A percentile compares a stretch with the other conserved stretches of the same genome.
phyloP scores from a whole-genome alignment of 2,888 invertebrate species.

The Sussaba pulchella region DNA sequence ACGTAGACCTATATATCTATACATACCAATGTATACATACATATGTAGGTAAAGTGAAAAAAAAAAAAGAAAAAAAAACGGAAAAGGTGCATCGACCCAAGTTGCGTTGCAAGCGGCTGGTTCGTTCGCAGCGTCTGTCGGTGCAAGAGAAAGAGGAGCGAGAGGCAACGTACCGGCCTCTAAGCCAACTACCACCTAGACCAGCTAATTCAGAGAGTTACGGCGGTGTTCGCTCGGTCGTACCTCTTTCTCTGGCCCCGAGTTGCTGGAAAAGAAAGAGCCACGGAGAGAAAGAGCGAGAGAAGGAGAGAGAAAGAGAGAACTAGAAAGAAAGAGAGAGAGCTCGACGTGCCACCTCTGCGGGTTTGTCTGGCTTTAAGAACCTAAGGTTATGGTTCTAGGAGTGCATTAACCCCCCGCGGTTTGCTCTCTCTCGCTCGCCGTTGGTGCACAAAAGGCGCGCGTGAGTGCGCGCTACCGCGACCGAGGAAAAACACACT shows the following conservation, averaged over 20 bases:
- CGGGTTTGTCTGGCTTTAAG: conserved; percentile 50
- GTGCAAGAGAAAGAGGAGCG: conserved; percentile 41
- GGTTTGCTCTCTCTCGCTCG: conserved; percentile 50
- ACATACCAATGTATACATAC: too few species aligned
- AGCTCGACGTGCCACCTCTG: conserved; percentile 38
- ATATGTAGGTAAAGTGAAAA: conserved; percentile 8
- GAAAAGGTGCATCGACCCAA: conserved; percentile 64
- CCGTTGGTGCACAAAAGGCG: conserved; percentile 41
- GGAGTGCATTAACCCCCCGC: conserved; percentile 82
- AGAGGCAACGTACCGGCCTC: conserved; percentile 46
- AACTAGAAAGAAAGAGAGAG: conserved; percentile 27
- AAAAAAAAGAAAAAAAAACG: conserved; percentile 34
- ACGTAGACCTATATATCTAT: conserved; percentile 33
- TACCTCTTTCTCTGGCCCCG: conserved; percentile 54
- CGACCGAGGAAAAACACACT: conserved; percentile 51
- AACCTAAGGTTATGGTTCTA: conserved; percentile 82
- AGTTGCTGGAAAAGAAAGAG: conserved; percentile 22
- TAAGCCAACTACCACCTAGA: conserved; percentile 48
- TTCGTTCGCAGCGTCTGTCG: conserved; percentile 46
- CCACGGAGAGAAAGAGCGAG: conserved; percentile 27
- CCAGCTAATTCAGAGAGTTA: conserved; percentile 58
- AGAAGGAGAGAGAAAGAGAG: conserved; percentile 17
- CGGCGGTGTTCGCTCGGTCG: conserved; percentile 43
- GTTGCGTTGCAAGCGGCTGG: conserved; percentile 55
- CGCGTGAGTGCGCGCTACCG: conserved; percentile 35